Conservation (phyloP, 2,888 invertebrate genomes). For the Tipula helvola region DNA sequence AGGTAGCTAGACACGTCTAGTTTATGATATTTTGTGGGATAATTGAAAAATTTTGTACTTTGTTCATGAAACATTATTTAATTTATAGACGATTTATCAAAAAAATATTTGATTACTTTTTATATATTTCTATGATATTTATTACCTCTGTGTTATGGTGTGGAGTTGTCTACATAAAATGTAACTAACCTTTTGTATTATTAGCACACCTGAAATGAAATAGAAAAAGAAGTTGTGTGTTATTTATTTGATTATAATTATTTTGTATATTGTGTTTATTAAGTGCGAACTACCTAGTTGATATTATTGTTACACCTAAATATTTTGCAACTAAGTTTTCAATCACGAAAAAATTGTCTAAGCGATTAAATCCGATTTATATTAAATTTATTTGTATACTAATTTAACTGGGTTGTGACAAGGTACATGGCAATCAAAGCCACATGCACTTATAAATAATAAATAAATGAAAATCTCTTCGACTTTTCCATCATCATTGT, state of each 20-base stretch:
- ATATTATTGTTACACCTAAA: too few species aligned
- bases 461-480: too few species aligned
- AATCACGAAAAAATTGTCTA: too few species aligned
- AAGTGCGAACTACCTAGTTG: too few species aligned
- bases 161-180: background rate
- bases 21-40: background rate
- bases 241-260: background rate
- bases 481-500: too few species aligned
- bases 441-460: too few species aligned
- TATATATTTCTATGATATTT: background rate
- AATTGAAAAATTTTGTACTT: background rate
- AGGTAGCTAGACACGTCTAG: background rate
- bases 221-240: background rate
- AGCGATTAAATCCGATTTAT: too few species aligned
- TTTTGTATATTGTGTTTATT: too few species aligned
- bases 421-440: too few species aligned
- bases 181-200: background rate
- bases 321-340: too few species aligned
- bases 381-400: too few species aligned
- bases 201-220: background rate
- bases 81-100: background rate
- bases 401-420: too few species aligned
- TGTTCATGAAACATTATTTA: background rate
- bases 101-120: background rate
- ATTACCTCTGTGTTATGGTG: background rate